Evolutionary conservation across 2,797 vertebrate species (phyloP).

Genomic region (Bradypus variegatus): DNA sequence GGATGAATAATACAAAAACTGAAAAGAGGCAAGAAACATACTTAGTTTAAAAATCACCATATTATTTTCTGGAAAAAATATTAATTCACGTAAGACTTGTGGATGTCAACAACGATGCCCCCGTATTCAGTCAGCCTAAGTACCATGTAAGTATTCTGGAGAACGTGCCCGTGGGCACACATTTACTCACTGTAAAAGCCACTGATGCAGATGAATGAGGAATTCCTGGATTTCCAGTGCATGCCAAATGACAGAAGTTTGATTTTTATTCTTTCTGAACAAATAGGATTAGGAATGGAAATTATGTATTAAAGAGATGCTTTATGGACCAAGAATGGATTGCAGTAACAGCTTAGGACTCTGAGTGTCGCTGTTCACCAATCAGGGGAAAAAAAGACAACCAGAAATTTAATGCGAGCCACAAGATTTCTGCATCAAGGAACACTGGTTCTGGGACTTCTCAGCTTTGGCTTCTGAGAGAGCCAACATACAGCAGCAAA

Average conservation of each 20-base stretch:
- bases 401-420: background rate
- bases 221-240: background rate
- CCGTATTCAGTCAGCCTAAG: constrained; percentile 67
- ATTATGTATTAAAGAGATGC: background rate
- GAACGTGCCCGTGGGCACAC: constrained; percentile 63
- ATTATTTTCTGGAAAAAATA: background rate
- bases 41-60: background rate
- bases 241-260: constrained; percentile 28
- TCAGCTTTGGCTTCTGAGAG: background rate
- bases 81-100: constrained; percentile 64
- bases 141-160: constrained; percentile 69
- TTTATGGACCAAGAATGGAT: background rate
- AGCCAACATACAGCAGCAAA: background rate
- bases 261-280: background rate
- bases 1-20: background rate
- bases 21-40: background rate
- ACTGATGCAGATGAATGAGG: constrained; percentile 71
- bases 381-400: constrained; percentile 3
- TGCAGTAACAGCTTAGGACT: constrained; percentile 62
- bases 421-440: constrained; percentile 28
- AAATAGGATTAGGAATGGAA: background rate
- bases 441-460: constrained; percentile 1
- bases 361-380: constrained; percentile 70
- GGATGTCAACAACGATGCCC: constrained; percentile 73
- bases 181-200: constrained; percentile 68